phyloP scores from a whole-genome alignment of 2,113 vertebrate genomes.

The Sylvilagus bachmani region DNA sequence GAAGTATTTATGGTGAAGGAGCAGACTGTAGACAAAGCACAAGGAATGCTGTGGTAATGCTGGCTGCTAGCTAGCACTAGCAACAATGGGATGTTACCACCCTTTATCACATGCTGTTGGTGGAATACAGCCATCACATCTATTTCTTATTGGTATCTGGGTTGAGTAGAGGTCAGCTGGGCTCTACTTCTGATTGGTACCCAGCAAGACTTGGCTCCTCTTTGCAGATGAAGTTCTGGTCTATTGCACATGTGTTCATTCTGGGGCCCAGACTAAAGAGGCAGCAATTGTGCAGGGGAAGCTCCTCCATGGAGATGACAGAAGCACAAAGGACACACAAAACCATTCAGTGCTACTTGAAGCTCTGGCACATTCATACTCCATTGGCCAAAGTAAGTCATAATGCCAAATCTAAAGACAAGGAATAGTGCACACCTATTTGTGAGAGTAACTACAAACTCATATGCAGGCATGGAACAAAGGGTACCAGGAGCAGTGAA shows the following conservation, averaged over 20 bases:
- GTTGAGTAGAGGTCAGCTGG: neutral
- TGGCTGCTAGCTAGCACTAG: neutral
- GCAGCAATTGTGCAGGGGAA: neutral
- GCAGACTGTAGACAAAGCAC: neutral
- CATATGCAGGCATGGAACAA: neutral
- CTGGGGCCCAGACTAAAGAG: neutral
- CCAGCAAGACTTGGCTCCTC: neutral
- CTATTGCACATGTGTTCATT: neutral
- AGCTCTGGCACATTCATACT: neutral
- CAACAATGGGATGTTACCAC: neutral
- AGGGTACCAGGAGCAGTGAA: neutral
- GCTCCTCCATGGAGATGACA: neutral
- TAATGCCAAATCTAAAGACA: neutral
- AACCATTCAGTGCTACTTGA: neutral
- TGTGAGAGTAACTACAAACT: neutral
- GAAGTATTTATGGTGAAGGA: neutral
- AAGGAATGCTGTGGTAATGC: neutral
- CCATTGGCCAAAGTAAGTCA: neutral
- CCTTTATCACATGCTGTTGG: neutral
- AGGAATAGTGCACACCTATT: neutral
- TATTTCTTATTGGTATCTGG: neutral
- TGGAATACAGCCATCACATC: neutral
- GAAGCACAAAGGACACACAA: neutral
- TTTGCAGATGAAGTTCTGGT: neutral
- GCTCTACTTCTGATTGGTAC: conserved; percentile 2